Percentiles rank a stretch among this genome's conserved stretches.
Evolutionary conservation across 1,140 invertebrate genomes (phyloP).

Genomic region (Macrocentrus cingulum): DNA sequence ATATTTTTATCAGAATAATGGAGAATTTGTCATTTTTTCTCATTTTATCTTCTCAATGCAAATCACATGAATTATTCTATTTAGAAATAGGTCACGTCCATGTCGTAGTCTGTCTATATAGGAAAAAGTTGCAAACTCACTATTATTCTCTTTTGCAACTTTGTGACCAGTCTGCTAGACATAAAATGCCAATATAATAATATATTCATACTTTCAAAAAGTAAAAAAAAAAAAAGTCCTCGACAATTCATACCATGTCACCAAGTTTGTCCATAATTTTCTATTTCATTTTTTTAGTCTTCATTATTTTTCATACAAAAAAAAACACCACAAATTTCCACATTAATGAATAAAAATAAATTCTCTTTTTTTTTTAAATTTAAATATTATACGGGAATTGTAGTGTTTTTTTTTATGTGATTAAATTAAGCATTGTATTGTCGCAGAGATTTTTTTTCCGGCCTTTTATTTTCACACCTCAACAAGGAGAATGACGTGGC

Average conservation of each 20-base stretch:
- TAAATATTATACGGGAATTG: too few relatives aligned
- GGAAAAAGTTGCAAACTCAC: slow-evolving; percentile 14
- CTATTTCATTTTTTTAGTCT: too few relatives aligned
- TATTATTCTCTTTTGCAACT: not conserved
- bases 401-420: too few relatives aligned
- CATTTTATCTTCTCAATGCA: not conserved
- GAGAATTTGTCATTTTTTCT: not conserved
- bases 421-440: too few relatives aligned
- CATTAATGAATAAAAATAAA: too few relatives aligned
- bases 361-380: too few relatives aligned
- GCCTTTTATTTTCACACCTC: too few relatives aligned
- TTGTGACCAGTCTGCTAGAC: not conserved
- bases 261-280: not conserved
- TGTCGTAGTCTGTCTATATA: slow-evolving; percentile 10
- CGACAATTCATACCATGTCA: not conserved
- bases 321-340: too few relatives aligned
- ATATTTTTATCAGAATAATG: slow-evolving; percentile 3
- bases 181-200: slow-evolving; percentile 9
- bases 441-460: too few relatives aligned
- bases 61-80: slow-evolving; percentile 19
- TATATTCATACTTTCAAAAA: slow-evolving; percentile 5
- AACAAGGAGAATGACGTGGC: too few relatives aligned
- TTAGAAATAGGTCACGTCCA: slow-evolving; percentile 16
- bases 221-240: not conserved
- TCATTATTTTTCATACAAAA: too few relatives aligned